Base-by-base conservation (phyloP, 2,888 invertebrate genomes). In the Cerastis leucographa region DNA sequence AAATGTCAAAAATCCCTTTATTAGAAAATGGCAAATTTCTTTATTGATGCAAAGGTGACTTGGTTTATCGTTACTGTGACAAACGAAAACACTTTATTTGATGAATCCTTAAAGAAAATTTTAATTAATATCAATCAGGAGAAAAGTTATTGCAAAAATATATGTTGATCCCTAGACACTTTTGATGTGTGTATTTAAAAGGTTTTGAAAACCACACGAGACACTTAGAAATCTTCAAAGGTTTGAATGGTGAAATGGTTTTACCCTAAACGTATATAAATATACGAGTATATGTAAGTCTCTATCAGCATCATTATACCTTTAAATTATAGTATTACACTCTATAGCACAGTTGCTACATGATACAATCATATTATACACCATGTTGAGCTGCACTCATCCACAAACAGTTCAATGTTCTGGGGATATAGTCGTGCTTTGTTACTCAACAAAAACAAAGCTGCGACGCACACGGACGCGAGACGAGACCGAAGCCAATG, bases 341-440 rank as follows among this genome's bases (percentile, higher is more conserved):
- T 14, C 14, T 29, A 29, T 19, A 29, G 1, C 59, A 59, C 29
- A 59, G 29, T 59, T 29, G 29, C 17, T 29, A 29, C 54, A 59
- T 29, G 19, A 29, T 17, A 59, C 17, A 59, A 59, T 3, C 8
- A 19, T 17, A 29, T 29, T 44, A 7, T 51, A 11, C 22, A 40
- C 14, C 17, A 35, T 22, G 8, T 25, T 25, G 29, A 46, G 14
- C 44, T 46, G 46, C 46, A 40, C 59, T 65, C 46, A 29, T 59
- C 35, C 40, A 19, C 40, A 29, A 65, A 35, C 35, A 42, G n/a
- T 19, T 7, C 25, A 76, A 29, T 29, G 29, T 49, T 66, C 40
- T n/a, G 74, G 22, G 46, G 29, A 46, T 25, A 40, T 22, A 65
- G 22, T 17, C 22, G 64, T 54, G 44, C 64, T 65, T 61, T 70